A percentile compares a stretch with the other conserved stretches of the same genome.
phyloP scores from a whole-genome alignment of 2,113 vertebrate genomes.

The Pteruthius melanotis region DNA sequence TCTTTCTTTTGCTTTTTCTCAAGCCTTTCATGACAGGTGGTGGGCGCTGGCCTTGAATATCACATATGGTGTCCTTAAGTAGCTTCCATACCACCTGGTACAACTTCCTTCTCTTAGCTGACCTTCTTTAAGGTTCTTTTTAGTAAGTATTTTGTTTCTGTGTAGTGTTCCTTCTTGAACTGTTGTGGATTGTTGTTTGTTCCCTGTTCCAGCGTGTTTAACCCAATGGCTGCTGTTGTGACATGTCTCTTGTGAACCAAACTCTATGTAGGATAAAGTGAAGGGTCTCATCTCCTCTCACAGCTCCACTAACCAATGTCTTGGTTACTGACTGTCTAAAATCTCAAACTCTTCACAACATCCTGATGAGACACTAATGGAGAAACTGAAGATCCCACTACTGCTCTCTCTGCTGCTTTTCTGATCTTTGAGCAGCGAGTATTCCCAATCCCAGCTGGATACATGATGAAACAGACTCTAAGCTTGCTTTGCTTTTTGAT shows the following conservation, averaged over 20 bases:
- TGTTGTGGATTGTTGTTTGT: background rate
- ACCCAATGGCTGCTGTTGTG: background rate
- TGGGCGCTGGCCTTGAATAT: background rate
- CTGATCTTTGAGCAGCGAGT: background rate
- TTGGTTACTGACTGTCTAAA: background rate
- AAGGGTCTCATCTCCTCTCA: background rate
- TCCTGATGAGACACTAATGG: background rate
- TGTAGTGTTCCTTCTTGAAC: background rate
- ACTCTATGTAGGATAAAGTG: background rate
- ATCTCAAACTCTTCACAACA: background rate
- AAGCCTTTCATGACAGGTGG: background rate
- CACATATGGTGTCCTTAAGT: conserved; percentile 15
- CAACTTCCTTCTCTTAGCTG: background rate
- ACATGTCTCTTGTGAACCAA: background rate
- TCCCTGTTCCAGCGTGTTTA: background rate
- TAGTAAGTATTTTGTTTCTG: background rate
- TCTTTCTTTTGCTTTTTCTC: background rate
- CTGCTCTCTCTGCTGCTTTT: background rate
- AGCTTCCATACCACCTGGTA: background rate
- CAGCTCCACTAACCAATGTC: background rate
- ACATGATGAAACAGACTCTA: background rate
- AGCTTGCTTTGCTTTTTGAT: background rate
- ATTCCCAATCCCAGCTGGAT: background rate
- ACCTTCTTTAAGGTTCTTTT: background rate
- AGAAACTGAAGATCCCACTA: background rate